A percentile compares a stretch with the other conserved stretches of the same genome.
These are phyloP conservation scores for Ennomos erosarius DNA, from an alignment of 2,888 invertebrate species.

Conservation along the genomic window DNA sequence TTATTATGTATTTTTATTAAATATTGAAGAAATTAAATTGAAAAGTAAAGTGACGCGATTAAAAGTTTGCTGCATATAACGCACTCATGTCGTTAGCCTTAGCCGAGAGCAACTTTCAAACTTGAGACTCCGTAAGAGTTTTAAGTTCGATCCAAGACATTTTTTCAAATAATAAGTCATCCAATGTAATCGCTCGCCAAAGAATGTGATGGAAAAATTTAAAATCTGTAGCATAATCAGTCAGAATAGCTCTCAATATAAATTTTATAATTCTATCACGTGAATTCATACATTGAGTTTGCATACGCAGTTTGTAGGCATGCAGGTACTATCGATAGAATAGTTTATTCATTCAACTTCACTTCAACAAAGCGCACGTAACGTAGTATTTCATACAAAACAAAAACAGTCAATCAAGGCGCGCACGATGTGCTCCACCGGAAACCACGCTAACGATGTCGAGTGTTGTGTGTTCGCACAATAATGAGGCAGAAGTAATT, in stretches of 20 bases:
- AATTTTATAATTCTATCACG: constrained; percentile 26
- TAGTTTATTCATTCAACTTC: constrained; percentile 15
- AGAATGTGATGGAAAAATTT: too few relatives aligned
- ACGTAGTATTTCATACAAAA: constrained; percentile 41
- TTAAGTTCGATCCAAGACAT: constrained; percentile 49
- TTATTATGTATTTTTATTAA: too few relatives aligned
- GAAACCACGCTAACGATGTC: constrained; percentile 56
- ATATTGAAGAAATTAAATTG: constrained; percentile 41
- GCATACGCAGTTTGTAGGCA: constrained; percentile 15
- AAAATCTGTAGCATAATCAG: not conserved
- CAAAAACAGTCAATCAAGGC: constrained; percentile 59
- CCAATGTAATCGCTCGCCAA: constrained; percentile 13
- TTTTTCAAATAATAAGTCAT: constrained; percentile 35
- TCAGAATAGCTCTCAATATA: constrained; percentile 7
- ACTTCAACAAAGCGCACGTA: constrained; percentile 13
- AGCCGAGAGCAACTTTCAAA: constrained; percentile 47
- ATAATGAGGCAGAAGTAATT: constrained; percentile 76
- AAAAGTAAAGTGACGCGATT: constrained; percentile 65
- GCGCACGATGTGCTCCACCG: constrained; percentile 57
- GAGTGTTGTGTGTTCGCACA: constrained; percentile 60
- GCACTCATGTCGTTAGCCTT: constrained; percentile 56
- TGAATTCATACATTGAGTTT: constrained; percentile 9
- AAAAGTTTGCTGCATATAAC: constrained; percentile 73
- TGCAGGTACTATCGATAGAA: constrained; percentile 17
- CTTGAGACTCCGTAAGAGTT: constrained; percentile 44